Conservation (phyloP, 2,888 invertebrate genomes). For the Stenodema calcarata region DNA sequence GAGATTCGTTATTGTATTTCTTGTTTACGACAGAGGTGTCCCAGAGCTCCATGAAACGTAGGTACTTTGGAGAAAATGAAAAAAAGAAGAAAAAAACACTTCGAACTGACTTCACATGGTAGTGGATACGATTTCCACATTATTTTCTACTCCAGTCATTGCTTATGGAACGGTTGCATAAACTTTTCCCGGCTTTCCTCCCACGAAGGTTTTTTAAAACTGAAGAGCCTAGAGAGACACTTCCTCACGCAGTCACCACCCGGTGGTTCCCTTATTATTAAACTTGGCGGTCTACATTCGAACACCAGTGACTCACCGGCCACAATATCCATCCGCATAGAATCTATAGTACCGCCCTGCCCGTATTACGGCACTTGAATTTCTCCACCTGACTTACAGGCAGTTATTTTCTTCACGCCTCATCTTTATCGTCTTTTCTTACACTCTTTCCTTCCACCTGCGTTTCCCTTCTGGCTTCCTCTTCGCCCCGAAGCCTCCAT, state of each 20-base stretch:
- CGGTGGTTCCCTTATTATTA: conserved; percentile 15
- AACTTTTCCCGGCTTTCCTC: not conserved
- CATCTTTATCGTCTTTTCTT: not conserved
- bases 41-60: too few relatives aligned
- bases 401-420: conserved; percentile 4
- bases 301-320: conserved; percentile 11
- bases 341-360: not conserved
- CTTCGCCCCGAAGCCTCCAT: not conserved
- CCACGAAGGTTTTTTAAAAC: not conserved
- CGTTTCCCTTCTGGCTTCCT: not conserved
- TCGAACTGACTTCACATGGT: not conserved
- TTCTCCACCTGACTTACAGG: conserved; percentile 15
- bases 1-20: not conserved
- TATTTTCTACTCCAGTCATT: not conserved
- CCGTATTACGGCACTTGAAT: not conserved
- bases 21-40: too few relatives aligned
- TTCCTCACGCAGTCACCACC: not conserved
- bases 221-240: not conserved
- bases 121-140: not conserved
- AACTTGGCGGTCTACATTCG: not conserved
- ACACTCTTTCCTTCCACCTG: not conserved
- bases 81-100: not conserved
- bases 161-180: not conserved
- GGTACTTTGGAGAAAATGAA: not conserved
- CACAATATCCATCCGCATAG: conserved; percentile 10